Conservation (phyloP, 2,113 vertebrate genomes). For the Macaca mulatta region DNA sequence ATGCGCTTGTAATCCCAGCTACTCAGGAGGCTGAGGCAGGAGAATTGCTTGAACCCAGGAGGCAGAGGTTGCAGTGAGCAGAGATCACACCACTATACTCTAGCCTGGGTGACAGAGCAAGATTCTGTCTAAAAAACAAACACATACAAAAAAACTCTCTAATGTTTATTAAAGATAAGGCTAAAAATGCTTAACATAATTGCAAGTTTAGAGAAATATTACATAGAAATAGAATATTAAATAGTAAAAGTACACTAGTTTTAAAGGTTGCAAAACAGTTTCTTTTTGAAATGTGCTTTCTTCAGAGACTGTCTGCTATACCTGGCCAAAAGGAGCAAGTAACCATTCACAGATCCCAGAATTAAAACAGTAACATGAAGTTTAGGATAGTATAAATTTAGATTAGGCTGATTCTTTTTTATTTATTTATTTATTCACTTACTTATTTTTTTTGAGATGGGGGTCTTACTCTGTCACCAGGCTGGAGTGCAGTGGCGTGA, state of each 20-base stretch:
- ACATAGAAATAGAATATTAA: conserved; percentile 10
- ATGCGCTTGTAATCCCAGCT: too few relatives aligned
- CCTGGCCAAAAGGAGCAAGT: neutral
- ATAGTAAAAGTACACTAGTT: conserved; percentile 9
- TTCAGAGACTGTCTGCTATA: neutral
- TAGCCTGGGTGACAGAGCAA: too few relatives aligned
- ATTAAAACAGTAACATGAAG: neutral
- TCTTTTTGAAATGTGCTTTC: conserved; percentile 17
- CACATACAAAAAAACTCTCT: too few relatives aligned
- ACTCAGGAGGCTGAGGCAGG: too few relatives aligned
- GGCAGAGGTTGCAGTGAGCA: too few relatives aligned
- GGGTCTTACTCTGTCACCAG: too few relatives aligned
- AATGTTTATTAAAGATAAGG: neutral
- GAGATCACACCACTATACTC: too few relatives aligned
- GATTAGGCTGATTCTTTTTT: neutral
- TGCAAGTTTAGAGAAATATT: conserved; percentile 6
- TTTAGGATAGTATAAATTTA: neutral
- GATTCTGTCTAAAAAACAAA: too few relatives aligned
- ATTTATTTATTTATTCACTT: too few relatives aligned
- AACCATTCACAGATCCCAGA: neutral
- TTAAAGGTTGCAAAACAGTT: neutral
- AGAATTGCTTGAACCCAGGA: too few relatives aligned
- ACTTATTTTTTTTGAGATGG: too few relatives aligned
- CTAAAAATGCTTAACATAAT: neutral
- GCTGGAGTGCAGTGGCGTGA: too few relatives aligned